Conservation (phyloP, 2,113 vertebrate genomes). For the Sardina pilchardus region DNA sequence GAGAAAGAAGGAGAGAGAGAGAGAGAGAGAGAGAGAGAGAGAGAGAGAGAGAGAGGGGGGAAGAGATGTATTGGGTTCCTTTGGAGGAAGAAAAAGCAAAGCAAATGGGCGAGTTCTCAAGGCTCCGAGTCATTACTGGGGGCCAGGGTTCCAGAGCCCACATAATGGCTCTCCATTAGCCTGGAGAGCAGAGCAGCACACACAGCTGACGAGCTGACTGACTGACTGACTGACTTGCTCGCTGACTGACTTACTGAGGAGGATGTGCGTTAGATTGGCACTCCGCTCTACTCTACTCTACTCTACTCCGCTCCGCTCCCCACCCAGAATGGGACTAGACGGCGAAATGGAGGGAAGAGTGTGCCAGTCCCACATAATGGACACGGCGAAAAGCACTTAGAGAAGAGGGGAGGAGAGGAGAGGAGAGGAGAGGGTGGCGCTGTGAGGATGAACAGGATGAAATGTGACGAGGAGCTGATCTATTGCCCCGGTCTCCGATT, state of each 20-base stretch:
- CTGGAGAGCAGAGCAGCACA: background rate
- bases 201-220: too few species aligned
- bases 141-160: background rate
- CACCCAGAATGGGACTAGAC: background rate
- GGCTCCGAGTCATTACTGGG: background rate
- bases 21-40: background rate
- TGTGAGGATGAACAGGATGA: background rate
- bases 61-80: background rate
- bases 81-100: background rate
- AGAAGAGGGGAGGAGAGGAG: background rate
- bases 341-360: background rate
- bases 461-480: background rate
- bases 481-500: background rate
- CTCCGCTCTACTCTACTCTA: background rate
- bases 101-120: background rate
- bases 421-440: background rate
- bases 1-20: background rate
- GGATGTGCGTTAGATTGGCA: background rate
- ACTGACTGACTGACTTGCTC: too few species aligned
- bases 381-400: background rate
- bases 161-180: background rate
- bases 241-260: background rate
- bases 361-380: background rate
- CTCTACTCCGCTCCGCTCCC: background rate
- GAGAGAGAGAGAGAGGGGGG: background rate